Evolutionary conservation across 1,140 invertebrate genomes (phyloP).

Genomic region (Mizuhopecten yessoensis): DNA sequence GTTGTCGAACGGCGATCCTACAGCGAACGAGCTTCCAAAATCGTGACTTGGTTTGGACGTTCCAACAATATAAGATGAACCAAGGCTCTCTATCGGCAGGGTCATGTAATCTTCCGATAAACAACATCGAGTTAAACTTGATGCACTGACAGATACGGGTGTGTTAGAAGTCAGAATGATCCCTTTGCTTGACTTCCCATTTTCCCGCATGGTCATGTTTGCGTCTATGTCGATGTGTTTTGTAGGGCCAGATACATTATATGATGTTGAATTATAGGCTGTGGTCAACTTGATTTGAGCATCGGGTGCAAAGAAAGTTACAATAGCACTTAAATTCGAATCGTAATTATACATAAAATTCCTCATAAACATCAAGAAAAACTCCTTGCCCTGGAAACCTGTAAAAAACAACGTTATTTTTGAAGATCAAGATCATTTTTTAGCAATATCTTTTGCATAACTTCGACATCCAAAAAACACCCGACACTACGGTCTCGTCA

Average conservation of each 20-base stretch:
- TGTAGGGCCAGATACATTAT: neutral
- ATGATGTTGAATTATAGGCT: neutral
- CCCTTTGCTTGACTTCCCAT: neutral
- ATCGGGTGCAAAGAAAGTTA: neutral
- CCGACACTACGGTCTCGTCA: too few relatives aligned
- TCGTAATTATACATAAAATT: neutral
- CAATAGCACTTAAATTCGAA: neutral
- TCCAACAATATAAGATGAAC: neutral
- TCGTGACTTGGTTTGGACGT: neutral
- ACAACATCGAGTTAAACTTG: neutral
- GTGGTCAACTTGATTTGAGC: neutral
- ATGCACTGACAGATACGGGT: neutral
- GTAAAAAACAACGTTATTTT: too few relatives aligned
- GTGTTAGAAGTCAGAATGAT: neutral
- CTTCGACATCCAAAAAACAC: too few relatives aligned
- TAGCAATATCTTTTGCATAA: too few relatives aligned
- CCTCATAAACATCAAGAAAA: neutral
- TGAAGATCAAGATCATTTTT: too few relatives aligned
- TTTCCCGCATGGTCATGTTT: neutral
- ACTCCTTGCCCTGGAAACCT: neutral
- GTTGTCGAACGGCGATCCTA: neutral
- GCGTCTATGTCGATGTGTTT: neutral
- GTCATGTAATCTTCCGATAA: neutral
- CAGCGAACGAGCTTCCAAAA: neutral
- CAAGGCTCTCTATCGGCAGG: neutral